Evolutionary conservation across 2,888 invertebrate genomes (phyloP).

Genomic region (Dicranocentrus wangi): DNA sequence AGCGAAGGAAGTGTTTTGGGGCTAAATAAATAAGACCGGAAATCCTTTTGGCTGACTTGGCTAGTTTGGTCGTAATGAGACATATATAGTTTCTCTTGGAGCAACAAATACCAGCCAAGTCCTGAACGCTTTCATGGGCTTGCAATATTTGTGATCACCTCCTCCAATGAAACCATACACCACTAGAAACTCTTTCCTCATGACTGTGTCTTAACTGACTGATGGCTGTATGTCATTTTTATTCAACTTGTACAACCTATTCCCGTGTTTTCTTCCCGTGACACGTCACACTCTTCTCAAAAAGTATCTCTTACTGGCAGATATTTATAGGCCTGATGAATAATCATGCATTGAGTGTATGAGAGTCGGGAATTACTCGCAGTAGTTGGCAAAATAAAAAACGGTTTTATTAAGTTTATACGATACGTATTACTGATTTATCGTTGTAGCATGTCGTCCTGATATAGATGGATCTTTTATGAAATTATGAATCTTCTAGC

Average conservation of each 20-base stretch:
- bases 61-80: slow-evolving; percentile 24
- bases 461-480: not conserved
- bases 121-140: not conserved
- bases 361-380: no score
- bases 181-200: slow-evolving; percentile 34
- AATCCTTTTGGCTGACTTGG: slow-evolving; percentile 56
- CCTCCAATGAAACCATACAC: no score
- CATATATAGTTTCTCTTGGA: not conserved
- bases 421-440: no score
- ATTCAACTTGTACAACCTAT: slow-evolving; percentile 41
- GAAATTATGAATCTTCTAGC: not conserved
- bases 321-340: slow-evolving; percentile 55
- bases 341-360: not conserved
- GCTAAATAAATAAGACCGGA: slow-evolving; percentile 62
- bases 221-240: slow-evolving; percentile 49
- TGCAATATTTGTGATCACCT: no score
- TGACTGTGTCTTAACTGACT: slow-evolving; percentile 54
- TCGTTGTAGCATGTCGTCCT: no score
- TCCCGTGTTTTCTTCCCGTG: slow-evolving; percentile 12
- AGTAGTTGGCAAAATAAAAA: not conserved
- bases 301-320: slow-evolving; percentile 50
- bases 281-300: not conserved
- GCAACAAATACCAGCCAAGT: slow-evolving; percentile 32
- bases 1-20: slow-evolving; percentile 46
- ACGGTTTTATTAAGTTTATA: no score